phyloP scores from a whole-genome alignment of 2,888 invertebrate species.

The Cephus spinipes region DNA sequence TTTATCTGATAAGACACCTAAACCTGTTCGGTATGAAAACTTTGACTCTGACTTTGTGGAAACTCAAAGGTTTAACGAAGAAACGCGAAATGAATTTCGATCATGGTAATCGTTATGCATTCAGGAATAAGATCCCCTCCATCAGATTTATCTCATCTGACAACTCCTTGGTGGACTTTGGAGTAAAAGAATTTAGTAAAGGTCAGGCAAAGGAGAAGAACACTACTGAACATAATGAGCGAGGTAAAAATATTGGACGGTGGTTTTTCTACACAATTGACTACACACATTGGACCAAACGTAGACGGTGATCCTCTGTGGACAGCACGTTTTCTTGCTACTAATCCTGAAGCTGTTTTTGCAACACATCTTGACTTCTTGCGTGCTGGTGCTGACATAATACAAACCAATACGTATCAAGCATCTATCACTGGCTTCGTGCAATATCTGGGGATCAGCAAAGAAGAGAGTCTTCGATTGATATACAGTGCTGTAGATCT shows the following conservation, averaged over 20 bases:
- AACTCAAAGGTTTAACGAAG: background rate
- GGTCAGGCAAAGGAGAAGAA: background rate
- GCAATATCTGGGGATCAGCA: slow-evolving; percentile 77
- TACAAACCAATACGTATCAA: slow-evolving; percentile 92
- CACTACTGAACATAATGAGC: background rate
- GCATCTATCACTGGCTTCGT: slow-evolving; percentile 83
- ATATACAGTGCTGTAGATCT: slow-evolving; percentile 81
- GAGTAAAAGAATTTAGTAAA: background rate
- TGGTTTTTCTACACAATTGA: slow-evolving; percentile 86
- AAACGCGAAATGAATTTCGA: background rate
- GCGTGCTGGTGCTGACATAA: slow-evolving; percentile 87
- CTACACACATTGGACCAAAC: slow-evolving; percentile 78
- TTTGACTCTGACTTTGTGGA: background rate
- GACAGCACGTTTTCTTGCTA: slow-evolving; percentile 86
- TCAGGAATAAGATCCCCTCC: background rate
- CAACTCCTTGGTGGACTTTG: background rate
- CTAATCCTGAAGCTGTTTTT: slow-evolving; percentile 82
- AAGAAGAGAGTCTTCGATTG: slow-evolving; percentile 77
- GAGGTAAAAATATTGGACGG: slow-evolving; percentile 71
- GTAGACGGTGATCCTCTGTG: slow-evolving; percentile 90
- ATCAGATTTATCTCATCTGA: background rate
- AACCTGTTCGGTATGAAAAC: background rate
- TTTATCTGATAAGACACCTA: background rate
- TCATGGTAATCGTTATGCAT: background rate
- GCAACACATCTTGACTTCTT: slow-evolving; percentile 86